These are phyloP conservation scores for Fragum whitleyi DNA, from an alignment of 2,888 invertebrate species.

Conservation along the genomic window DNA sequence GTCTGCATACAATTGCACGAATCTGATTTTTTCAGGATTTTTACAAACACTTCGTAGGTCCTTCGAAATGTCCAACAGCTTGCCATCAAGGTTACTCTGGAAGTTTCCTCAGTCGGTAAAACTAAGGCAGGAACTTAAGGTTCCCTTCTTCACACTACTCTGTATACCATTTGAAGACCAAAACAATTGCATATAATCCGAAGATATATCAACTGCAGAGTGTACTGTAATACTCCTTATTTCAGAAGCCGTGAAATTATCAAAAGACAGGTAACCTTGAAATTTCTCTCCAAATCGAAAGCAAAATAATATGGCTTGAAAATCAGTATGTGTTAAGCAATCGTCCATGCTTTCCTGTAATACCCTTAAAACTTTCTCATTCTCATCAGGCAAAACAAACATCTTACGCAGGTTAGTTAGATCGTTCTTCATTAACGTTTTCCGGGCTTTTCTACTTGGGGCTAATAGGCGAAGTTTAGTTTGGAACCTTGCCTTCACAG, in stretches of 20 bases:
- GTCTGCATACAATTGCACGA: conserved; percentile 59
- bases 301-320: conserved; percentile 40
- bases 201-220: conserved; percentile 34
- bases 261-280: conserved; percentile 25
- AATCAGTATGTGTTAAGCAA: not conserved
- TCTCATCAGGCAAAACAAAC: conserved; percentile 52
- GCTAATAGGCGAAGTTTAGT: not conserved
- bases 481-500: conserved; percentile 26
- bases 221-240: conserved; percentile 33
- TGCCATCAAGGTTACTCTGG: conserved; percentile 48
- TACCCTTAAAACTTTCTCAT: conserved; percentile 19
- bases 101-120: conserved; percentile 46
- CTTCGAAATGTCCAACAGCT: conserved; percentile 34
- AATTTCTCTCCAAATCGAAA: conserved; percentile 60
- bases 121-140: conserved; percentile 35
- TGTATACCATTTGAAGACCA: conserved; percentile 51
- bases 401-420: conserved; percentile 36
- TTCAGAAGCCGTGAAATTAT: conserved; percentile 4
- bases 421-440: conserved; percentile 52
- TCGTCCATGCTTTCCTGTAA: conserved; percentile 36
- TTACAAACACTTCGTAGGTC: conserved; percentile 30
- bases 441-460: conserved; percentile 9
- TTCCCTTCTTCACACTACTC: conserved; percentile 37
- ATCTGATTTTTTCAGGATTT: conserved; percentile 33
- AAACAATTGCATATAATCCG: conserved; percentile 39